Base-by-base conservation (phyloP, 2,797 vertebrate species). In the Spea hammondii region DNA sequence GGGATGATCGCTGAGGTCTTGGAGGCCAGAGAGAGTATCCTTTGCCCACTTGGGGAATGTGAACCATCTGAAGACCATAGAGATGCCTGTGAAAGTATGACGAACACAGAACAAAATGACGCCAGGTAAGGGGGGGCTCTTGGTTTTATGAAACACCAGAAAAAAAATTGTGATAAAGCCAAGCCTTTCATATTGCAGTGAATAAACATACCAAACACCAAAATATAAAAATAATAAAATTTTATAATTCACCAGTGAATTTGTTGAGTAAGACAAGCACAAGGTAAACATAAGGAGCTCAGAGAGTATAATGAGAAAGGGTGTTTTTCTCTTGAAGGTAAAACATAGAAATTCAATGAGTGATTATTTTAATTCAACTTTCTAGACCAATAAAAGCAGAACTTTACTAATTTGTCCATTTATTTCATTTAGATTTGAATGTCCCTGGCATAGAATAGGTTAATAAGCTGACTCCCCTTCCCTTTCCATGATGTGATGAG, bases 21-120 rank as follows among this genome's bases (percentile, higher is more conserved):
- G 92, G 94, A 90, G 91, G 92, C 85, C 94, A 94, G 83, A 92
- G 60, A 55, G 8, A 49, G 90, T 78, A 86, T 95, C 70, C 87
- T 91, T 44, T 88, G 92, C 75, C 90, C 92, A 48, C 68, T 86
- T 6, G 94, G 92, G 83, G 90, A 86, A 84, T 92, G 92, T 0
- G 86, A 92, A 0, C 80, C 50, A 5, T 12, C 88, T 83, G 91
- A 90, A 65, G 89, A 92, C 45, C 95, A 92, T 83, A 83, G 86
- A 53, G 89, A 88, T 85, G 89, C 89, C 88, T 94, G 95, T 12
- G 94, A 95, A 86, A 89, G 92, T 82, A 86, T 92, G 70, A 85
- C 91, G 57, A 87, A 90, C 86, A 86, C 90, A 0, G 79, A 70
- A 6, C 92, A 93, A 83, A 86, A 91, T 0, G 91, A 95, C 66